Evolutionary conservation across 2,113 vertebrate genomes (phyloP).

Genomic region (Laterallus jamaicensis): DNA sequence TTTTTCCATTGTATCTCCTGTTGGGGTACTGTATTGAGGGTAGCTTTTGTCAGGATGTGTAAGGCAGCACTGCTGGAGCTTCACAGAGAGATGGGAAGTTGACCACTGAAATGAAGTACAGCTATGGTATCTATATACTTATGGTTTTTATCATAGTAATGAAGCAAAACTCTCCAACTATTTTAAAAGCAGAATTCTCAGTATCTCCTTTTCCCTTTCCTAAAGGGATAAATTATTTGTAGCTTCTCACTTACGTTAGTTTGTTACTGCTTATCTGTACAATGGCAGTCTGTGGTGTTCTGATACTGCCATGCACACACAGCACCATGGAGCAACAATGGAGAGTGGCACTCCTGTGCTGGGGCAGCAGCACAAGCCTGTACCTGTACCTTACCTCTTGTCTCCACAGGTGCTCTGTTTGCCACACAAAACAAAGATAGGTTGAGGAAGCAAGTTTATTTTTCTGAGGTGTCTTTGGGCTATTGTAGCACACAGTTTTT

Average conservation of each 20-base stretch:
- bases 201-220: background rate
- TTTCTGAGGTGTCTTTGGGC: background rate
- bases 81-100: background rate
- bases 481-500: background rate
- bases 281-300: rapidly evolving
- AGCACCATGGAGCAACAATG: rapidly evolving
- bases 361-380: background rate
- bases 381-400: background rate
- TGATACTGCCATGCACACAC: rapidly evolving
- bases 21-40: no score
- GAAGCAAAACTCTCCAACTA: background rate
- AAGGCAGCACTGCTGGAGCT: rapidly evolving
- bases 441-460: background rate
- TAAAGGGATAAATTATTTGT: background rate
- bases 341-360: background rate
- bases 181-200: background rate
- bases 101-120: rapidly evolving
- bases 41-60: background rate
- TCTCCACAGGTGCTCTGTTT: background rate
- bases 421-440: rapidly evolving
- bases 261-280: background rate
- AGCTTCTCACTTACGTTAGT: rapidly evolving
- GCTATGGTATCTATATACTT: rapidly evolving
- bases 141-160: background rate
- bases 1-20: rapidly evolving